A percentile compares a stretch with the other conserved stretches of the same genome.
Conservation (phyloP, 2,888 invertebrate species). For the Eupithecia dodoneata region DNA sequence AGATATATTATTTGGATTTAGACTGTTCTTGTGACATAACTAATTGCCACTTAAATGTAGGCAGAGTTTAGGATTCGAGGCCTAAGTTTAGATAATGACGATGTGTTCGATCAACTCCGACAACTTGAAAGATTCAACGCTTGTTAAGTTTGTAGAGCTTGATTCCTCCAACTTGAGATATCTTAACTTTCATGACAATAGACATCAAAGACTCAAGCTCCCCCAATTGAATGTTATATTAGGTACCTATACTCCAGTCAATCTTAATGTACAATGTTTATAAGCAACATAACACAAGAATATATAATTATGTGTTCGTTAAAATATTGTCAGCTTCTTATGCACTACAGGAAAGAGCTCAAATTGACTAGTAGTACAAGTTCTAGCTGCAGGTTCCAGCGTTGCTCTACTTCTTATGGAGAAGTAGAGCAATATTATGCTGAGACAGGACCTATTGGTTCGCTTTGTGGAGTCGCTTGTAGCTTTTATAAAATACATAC, state of each 20-base stretch:
- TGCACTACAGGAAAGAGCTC: too few species aligned
- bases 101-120: constrained; percentile 13
- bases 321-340: too few species aligned
- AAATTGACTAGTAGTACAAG: too few species aligned
- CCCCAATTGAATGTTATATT: constrained; percentile 49
- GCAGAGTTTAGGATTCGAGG: background rate
- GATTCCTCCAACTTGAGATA: constrained; percentile 46
- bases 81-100: constrained; percentile 9
- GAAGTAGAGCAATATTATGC: too few species aligned
- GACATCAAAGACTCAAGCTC: constrained; percentile 43
- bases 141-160: constrained; percentile 33
- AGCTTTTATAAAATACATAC: too few species aligned
- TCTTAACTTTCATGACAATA: constrained; percentile 49
- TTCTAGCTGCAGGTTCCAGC: too few species aligned
- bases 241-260: constrained; percentile 34
- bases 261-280: too few species aligned
- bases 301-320: too few species aligned
- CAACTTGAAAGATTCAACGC: constrained; percentile 39
- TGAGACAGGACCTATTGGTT: too few species aligned
- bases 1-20: background rate
- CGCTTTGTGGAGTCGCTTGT: too few species aligned
- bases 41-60: background rate
- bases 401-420: too few species aligned
- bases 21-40: background rate
- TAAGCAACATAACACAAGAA: too few species aligned